Evolutionary conservation across 2,113 vertebrate genomes (phyloP).

Genomic region (Odontesthes bonariensis): DNA sequence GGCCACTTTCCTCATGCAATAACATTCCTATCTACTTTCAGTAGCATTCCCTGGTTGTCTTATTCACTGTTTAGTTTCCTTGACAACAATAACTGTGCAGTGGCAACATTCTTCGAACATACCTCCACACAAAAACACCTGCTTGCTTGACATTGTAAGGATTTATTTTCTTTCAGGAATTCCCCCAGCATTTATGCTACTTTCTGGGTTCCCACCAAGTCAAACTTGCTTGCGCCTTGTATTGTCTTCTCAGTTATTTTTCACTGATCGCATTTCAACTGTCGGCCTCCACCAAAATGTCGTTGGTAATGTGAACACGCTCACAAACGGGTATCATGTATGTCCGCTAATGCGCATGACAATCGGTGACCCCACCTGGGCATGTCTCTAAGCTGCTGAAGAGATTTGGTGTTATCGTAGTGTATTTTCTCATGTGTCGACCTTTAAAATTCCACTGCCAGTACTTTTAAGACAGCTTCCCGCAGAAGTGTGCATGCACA

Average conservation of each 20-base stretch:
- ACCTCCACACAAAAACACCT: slow-evolving; percentile 66
- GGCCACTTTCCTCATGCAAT: slow-evolving; percentile 49
- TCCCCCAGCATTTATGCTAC: slow-evolving; percentile 59
- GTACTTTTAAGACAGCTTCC: neutral
- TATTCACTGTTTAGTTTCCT: slow-evolving; percentile 63
- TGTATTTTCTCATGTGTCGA: slow-evolving; percentile 39
- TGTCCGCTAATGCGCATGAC: slow-evolving; percentile 53
- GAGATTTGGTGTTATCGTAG: slow-evolving; percentile 47
- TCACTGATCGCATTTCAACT: slow-evolving; percentile 61
- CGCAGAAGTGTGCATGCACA: neutral
- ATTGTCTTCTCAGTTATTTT: slow-evolving; percentile 64
- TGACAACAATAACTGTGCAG: slow-evolving; percentile 66
- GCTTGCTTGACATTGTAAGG: slow-evolving; percentile 52
- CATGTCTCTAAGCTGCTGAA: slow-evolving; percentile 60
- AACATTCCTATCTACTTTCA: slow-evolving; percentile 58
- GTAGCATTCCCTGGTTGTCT: slow-evolving; percentile 57
- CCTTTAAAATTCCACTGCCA: slow-evolving; percentile 44
- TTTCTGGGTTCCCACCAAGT: slow-evolving; percentile 60
- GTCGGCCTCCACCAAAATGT: slow-evolving; percentile 54
- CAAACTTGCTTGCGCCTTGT: slow-evolving; percentile 59
- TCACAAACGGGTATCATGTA: slow-evolving; percentile 64
- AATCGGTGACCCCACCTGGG: slow-evolving; percentile 66
- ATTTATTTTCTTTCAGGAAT: slow-evolving; percentile 76
- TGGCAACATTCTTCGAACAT: slow-evolving; percentile 76
- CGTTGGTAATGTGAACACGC: slow-evolving; percentile 63